Evolutionary conservation across 2,888 invertebrate genomes (phyloP).

Genomic region (Callyntrura sp.): DNA sequence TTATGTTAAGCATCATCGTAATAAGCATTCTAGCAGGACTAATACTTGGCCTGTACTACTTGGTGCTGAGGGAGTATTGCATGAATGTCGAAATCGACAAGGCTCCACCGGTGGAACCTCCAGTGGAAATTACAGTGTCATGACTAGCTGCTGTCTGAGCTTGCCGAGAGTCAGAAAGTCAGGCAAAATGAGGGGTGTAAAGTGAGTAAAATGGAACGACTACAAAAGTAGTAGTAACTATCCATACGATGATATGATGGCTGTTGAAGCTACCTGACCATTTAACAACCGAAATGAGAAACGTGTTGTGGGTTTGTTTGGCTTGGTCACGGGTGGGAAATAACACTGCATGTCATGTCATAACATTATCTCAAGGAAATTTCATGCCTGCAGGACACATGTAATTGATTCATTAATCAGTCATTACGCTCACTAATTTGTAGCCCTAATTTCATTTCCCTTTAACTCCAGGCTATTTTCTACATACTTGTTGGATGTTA

Average conservation of each 20-base stretch:
- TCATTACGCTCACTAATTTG: conserved; percentile 66
- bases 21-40: conserved; percentile 83
- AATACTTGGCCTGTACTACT: conserved; percentile 82
- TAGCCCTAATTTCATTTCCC: too few relatives aligned
- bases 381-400: not conserved
- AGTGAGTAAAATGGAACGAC: conserved; percentile 64
- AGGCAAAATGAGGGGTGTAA: not conserved
- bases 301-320: too few relatives aligned
- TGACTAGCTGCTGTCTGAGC: conserved; percentile 69
- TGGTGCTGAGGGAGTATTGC: conserved; percentile 83
- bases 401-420: conserved; percentile 76
- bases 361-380: too few relatives aligned
- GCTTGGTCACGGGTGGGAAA: conserved; percentile 30
- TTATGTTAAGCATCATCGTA: conserved; percentile 82
- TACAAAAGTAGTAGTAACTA: conserved; percentile 42
- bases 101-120: conserved; percentile 74
- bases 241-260: too few relatives aligned
- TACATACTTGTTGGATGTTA: not conserved
- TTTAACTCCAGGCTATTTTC: too few relatives aligned
- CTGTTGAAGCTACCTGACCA: too few relatives aligned
- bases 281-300: too few relatives aligned
- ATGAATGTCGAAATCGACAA: conserved; percentile 78
- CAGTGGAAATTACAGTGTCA: conserved; percentile 74
- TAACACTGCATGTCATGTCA: too few relatives aligned
- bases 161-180: conserved; percentile 41